Conservation (phyloP, 2,113 vertebrate species). For the Proteles cristata region DNA sequence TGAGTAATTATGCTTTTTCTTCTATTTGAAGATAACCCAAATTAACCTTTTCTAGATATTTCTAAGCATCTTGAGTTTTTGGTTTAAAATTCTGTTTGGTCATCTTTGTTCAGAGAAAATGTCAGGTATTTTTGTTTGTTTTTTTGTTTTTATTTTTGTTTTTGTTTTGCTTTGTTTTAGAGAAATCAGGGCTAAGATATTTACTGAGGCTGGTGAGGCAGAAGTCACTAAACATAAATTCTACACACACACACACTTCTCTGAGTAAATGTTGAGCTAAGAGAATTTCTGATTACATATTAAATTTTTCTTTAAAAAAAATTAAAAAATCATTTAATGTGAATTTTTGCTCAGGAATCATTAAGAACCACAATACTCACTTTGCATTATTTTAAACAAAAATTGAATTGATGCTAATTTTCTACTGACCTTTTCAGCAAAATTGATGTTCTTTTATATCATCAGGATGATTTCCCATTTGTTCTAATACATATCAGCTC, state of each 20-base stretch:
- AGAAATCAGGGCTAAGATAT: neutral
- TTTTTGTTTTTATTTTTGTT: neutral
- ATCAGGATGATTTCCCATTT: neutral
- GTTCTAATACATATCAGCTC: neutral
- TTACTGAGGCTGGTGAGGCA: neutral
- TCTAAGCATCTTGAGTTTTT: conserved; percentile 24
- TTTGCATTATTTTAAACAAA: conserved; percentile 39
- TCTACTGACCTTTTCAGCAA: conserved; percentile 14
- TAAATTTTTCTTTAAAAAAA: conserved; percentile 39
- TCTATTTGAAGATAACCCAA: neutral
- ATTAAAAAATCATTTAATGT: neutral
- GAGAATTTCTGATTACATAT: neutral
- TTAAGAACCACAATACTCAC: neutral
- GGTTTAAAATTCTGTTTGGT: neutral
- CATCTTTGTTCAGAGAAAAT: neutral
- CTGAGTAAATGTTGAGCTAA: conserved; percentile 12
- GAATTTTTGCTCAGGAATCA: neutral
- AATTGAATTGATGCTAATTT: neutral
- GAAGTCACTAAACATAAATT: neutral
- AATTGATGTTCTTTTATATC: conserved; percentile 8
- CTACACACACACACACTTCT: neutral
- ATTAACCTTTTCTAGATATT: neutral
- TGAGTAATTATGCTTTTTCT: neutral
- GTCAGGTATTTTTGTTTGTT: neutral
- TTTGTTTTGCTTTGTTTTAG: neutral